Base-by-base conservation (phyloP, 2,113 vertebrate species). In the Orthonyx spaldingii region DNA sequence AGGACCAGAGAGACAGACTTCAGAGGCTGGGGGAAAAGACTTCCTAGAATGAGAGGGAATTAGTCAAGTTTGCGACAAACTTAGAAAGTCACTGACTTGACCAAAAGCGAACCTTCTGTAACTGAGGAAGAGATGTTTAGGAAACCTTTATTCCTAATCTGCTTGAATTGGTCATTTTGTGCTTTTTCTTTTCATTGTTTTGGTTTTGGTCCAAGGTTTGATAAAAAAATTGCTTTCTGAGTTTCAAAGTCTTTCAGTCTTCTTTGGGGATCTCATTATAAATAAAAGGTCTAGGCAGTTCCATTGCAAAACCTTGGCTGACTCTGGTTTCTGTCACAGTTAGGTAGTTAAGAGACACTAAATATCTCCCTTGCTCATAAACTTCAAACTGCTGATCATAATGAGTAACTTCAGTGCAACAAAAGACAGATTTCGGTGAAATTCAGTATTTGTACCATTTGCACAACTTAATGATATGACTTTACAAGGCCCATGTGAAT, bases 231-330 rank as follows among this genome's bases (percentile, higher is more conserved):
- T 61, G 5, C 21, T 92, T 83, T 86, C 66, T 80, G 46, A 66
- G 50, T 84, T 92, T 72, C 61, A 53, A 47, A 71, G 50, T 32
- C 37, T 91, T 87, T 80, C 1, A 3, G 26, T 69, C 94, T 80
- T 88, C 90, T 96, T 96, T 77, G 39, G 79, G 76, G 86, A 94
- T 77, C 86, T 95, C 71, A 74, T 96, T 95, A 97, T 39, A 61
- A 88, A 65, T 66, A 61, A 88, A 92, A 93, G 20, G 79, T 88
- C 75, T 70, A 53, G 16, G 27, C 71, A 83, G 57, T 65, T 77
- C 21, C 71, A n/a, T 30, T 19, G 6, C 61, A 92, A 88, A 93
- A 63, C 71, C 21, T 61, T 83, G 74, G 19, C 66, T 91, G 75
- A 74, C n/a, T 93, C 79, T 37, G 42, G 30, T 42, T 92, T 83